phyloP scores from a whole-genome alignment of 2,113 vertebrate species.

The Caretta caretta region DNA sequence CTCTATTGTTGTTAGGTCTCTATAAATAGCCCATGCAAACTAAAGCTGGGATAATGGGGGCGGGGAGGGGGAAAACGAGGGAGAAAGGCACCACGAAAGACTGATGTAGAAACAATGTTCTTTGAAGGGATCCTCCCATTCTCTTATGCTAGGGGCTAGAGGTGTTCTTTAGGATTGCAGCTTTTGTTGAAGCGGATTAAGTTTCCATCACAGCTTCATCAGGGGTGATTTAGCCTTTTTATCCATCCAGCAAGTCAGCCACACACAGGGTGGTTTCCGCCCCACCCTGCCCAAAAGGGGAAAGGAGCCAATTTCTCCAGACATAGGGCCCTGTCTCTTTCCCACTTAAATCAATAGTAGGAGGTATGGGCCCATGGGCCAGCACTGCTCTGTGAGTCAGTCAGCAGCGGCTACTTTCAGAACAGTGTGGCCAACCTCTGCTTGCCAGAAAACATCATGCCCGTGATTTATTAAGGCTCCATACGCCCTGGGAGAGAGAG shows the following conservation, averaged over 20 bases:
- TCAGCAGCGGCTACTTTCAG: neutral
- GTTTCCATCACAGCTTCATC: constrained; percentile 54
- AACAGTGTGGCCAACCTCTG: neutral
- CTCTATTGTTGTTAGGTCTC: constrained; percentile 2
- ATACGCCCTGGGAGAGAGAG: neutral
- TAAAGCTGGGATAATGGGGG: neutral
- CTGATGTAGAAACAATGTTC: constrained; percentile 14
- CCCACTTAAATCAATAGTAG: neutral
- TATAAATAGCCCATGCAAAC: neutral
- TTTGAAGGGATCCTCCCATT: neutral
- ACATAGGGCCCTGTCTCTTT: fast-evolving
- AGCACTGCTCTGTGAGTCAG: neutral
- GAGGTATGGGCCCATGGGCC: neutral
- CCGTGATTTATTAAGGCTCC: neutral
- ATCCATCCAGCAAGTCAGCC: neutral
- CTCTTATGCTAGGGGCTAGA: neutral
- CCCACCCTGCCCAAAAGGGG: neutral
- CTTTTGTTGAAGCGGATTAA: constrained; percentile 43
- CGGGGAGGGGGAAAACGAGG: neutral
- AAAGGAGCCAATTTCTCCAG: neutral
- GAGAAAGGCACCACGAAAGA: constrained; percentile 3
- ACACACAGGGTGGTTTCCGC: fast-evolving
- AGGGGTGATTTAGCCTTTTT: neutral
- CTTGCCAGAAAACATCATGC: fast-evolving
- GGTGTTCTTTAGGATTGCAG: constrained; percentile 23